Base-by-base conservation (phyloP, 2,888 invertebrate species). In the Xestia xanthographa region DNA sequence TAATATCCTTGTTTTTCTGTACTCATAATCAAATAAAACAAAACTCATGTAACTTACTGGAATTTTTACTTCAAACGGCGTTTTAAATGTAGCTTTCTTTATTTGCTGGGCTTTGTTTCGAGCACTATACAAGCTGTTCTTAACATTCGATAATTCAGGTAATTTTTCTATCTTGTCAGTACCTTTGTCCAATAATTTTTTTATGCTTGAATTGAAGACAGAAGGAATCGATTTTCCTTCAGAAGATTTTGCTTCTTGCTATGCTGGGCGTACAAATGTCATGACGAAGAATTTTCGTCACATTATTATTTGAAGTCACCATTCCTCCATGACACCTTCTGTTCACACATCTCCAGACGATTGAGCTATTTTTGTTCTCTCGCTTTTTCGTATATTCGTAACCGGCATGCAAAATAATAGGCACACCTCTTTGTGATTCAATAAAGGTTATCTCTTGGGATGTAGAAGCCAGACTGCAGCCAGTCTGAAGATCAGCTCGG, bases 141-240 rank as follows among this genome's bases (percentile, higher is more conserved):
- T 72, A 65, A 72, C 53, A 50, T 72, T 45, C 50, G 62, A 50
- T 63, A 72, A 60, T 72, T 72, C 63, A 60, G 72, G 72, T 63
- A 60, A 48, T 72, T 72, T 72, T 65, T 65, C 63, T 63, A 72
- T 72, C 50, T 60, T 60, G 63, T 65, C 63, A 67, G 67, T 67
- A 67, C 67, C 67, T 67, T 67, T 67, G 67, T 67, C 67, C 67
- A 67, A 67, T 67, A 67, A 67, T 67, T 67, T 67, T 67, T 67
- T 67, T 67, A 67, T 67, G 38, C 67, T 67, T 67, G 67, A 67
- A 67, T 67, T 67, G 67, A 67, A 67, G 38, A 67, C 67, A 67
- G 67, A 67, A 67, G 67, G 67, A 67, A 67, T 67, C 50, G 53
- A 67, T 67, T 67, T 67, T 67, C 67, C 67, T 67, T 67, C 67